Evolutionary conservation across 2,113 vertebrate species (phyloP).

Genomic region (Antigone vipio): DNA sequence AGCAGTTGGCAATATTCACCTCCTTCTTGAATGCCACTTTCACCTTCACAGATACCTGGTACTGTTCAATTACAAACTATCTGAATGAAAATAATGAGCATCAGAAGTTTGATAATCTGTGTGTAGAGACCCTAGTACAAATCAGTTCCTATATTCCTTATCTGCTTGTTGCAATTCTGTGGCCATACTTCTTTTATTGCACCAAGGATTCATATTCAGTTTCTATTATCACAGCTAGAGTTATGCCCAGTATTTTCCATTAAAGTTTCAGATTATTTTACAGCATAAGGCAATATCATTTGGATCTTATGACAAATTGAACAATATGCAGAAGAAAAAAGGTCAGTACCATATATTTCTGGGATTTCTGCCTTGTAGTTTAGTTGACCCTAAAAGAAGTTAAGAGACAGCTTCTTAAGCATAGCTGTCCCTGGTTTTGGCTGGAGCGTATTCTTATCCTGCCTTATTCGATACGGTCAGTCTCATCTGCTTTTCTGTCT

Average conservation of each 20-base stretch:
- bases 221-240: neutral
- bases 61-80: neutral
- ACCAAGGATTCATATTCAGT: neutral
- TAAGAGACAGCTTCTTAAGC: neutral
- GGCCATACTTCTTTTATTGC: neutral
- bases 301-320: neutral
- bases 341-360: neutral
- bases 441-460: neutral
- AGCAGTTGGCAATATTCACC: neutral
- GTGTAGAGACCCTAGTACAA: neutral
- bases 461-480: neutral
- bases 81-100: neutral
- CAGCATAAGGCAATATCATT: neutral
- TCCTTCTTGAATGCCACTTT: neutral
- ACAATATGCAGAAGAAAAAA: neutral
- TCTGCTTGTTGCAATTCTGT: neutral
- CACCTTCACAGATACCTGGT: neutral
- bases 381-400: neutral
- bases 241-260: neutral
- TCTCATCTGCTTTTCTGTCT: neutral
- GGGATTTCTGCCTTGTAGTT: neutral
- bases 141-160: neutral
- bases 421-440: neutral
- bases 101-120: neutral
- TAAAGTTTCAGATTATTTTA: neutral